These are phyloP conservation scores for Myathropa florea DNA, from an alignment of 2,888 invertebrate genomes.

Conservation along the genomic window DNA sequence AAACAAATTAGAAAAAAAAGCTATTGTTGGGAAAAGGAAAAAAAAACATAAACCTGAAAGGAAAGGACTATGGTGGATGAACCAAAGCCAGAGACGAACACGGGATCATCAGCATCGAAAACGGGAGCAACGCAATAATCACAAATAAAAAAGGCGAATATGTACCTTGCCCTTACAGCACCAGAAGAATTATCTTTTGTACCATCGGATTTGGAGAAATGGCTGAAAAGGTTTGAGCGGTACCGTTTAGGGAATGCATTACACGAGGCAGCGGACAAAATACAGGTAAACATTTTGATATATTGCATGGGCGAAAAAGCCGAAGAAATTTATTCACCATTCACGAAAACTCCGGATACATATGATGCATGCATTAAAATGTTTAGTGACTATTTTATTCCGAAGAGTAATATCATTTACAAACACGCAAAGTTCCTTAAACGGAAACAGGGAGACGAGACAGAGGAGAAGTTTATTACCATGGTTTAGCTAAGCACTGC, in stretches of 20 bases:
- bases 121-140: neutral
- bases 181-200: neutral
- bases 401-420: conserved; percentile 1
- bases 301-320: conserved; percentile 21
- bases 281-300: conserved; percentile 15
- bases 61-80: no score
- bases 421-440: conserved; percentile 7
- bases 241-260: conserved; percentile 7
- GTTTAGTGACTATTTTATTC: neutral
- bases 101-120: no score
- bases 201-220: conserved; percentile 21
- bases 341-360: neutral
- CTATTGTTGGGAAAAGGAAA: no score
- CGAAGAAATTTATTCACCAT: conserved; percentile 1
- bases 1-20: no score
- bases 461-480: conserved; percentile 12
- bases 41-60: no score
- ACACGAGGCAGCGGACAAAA: neutral
- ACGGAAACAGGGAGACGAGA: conserved; percentile 9
- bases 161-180: neutral
- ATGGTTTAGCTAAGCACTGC: neutral
- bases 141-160: neutral
- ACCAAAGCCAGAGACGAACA: no score
- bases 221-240: conserved; percentile 5
- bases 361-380: conserved; percentile 9